A percentile compares a stretch with the other conserved stretches of the same genome.
These are phyloP conservation scores for Blennius ocellaris DNA, from an alignment of 2,113 vertebrate species.

Conservation along the genomic window DNA sequence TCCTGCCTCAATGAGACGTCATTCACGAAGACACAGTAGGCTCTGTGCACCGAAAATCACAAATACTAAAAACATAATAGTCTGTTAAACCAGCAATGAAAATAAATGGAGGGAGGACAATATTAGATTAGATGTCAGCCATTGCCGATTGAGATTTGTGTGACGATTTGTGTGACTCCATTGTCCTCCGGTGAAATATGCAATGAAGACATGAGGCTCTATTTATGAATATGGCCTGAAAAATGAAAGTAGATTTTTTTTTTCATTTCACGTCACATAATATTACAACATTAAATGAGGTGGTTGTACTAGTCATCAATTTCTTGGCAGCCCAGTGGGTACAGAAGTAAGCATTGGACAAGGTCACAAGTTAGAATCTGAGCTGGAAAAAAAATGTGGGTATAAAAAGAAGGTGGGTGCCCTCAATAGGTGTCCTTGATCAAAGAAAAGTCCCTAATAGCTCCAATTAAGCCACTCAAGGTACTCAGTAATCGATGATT, in stretches of 20 bases:
- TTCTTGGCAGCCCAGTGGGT: constrained; percentile 38
- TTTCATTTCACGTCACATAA: constrained; percentile 37
- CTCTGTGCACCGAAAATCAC: constrained; percentile 37
- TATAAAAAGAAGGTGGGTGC: constrained; percentile 24
- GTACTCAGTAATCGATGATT: constrained; percentile 4
- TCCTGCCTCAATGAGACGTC: constrained; percentile 42
- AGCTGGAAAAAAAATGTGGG: constrained; percentile 11
- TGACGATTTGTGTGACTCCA: constrained; percentile 62
- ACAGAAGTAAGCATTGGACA: constrained; percentile 30
- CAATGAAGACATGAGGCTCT: constrained; percentile 34
- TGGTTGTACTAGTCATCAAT: constrained; percentile 32
- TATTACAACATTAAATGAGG: constrained; percentile 39
- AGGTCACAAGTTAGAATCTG: constrained; percentile 56
- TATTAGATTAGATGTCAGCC: constrained; percentile 72
- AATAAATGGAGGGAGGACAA: constrained; percentile 64
- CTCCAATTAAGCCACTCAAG: constrained; percentile 4
- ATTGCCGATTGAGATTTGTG: constrained; percentile 65
- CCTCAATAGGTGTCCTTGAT: constrained; percentile 45
- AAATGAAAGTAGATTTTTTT: constrained; percentile 37
- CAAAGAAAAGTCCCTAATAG: constrained; percentile 14
- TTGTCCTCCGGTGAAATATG: constrained; percentile 69
- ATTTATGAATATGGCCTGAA: constrained; percentile 45
- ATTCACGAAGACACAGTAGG: constrained; percentile 49
- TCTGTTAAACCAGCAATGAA: constrained; percentile 72
- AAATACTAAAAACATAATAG: constrained; percentile 71